phyloP scores from a whole-genome alignment of 2,113 vertebrate genomes.

The Datnioides undecimradiatus region DNA sequence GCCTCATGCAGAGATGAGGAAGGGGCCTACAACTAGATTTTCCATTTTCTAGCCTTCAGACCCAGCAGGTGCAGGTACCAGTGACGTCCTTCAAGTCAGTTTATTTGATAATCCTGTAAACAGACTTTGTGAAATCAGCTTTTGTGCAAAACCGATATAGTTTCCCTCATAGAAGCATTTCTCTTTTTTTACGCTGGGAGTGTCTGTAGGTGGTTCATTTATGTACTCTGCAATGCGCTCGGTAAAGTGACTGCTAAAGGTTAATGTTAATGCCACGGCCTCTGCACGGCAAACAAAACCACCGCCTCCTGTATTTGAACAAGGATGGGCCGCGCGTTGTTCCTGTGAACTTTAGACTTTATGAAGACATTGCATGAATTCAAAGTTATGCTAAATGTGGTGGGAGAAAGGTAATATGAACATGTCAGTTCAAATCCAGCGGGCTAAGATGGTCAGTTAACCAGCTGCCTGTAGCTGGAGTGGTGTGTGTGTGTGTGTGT shows the following conservation, averaged over 20 bases:
- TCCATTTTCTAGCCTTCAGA: too few relatives aligned
- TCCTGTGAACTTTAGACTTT: too few relatives aligned
- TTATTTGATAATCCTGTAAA: too few relatives aligned
- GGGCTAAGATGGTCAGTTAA: not conserved
- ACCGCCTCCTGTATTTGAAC: not conserved
- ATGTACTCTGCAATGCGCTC: not conserved
- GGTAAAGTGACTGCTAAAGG: too few relatives aligned
- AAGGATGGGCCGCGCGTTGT: not conserved
- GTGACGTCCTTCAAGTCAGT: too few relatives aligned
- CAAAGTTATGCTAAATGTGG: not conserved
- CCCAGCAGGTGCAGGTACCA: too few relatives aligned
- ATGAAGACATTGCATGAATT: not conserved
- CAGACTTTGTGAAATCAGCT: not conserved
- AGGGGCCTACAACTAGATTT: too few relatives aligned
- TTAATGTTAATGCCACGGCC: not conserved
- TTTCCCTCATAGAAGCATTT: too few relatives aligned
- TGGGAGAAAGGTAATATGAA: not conserved
- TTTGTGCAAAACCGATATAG: too few relatives aligned
- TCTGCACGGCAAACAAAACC: not conserved
- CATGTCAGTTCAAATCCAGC: slow-evolving; percentile 6
- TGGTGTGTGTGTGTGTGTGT: not conserved
- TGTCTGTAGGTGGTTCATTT: not conserved
- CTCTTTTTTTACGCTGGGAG: not conserved
- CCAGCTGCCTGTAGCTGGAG: not conserved
- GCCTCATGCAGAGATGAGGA: too few relatives aligned